Conservation (phyloP, 2,888 invertebrate genomes). For the Drosophila mimetica region DNA sequence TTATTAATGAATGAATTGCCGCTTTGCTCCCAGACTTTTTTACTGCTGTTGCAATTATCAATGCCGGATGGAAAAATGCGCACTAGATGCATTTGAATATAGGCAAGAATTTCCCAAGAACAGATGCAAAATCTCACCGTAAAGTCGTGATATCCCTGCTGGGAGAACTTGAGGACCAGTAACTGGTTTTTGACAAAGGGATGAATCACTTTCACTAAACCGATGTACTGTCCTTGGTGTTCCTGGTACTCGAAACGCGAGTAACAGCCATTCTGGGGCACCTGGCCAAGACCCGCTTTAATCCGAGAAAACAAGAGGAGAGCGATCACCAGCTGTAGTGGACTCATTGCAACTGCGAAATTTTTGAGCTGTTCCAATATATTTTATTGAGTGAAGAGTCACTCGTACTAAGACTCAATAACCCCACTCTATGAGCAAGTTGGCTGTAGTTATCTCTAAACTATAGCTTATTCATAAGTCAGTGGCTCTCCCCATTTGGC, state of each 20-base stretch:
- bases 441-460: no score
- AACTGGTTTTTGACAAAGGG: conserved; percentile 33
- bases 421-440: conserved; percentile 15
- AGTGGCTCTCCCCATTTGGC: neutral
- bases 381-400: neutral
- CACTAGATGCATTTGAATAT: neutral
- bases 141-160: conserved; percentile 47
- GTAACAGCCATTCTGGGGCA: conserved; percentile 49
- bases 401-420: conserved; percentile 4
- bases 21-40: no score
- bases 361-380: neutral
- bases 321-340: conserved; percentile 1
- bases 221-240: conserved; percentile 54
- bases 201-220: conserved; percentile 48
- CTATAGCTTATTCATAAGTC: neutral
- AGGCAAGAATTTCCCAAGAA: neutral
- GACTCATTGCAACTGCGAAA: conserved; percentile 22
- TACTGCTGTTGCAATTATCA: no score
- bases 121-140: conserved; percentile 38
- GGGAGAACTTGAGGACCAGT: conserved; percentile 56
- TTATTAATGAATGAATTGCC: no score
- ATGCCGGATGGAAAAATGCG: no score
- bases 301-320: conserved; percentile 6
- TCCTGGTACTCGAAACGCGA: conserved; percentile 47
- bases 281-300: conserved; percentile 16